Percentiles rank a stretch among this genome's conserved stretches.
Conservation (phyloP, 2,113 vertebrate genomes). For the Calcarius ornatus region DNA sequence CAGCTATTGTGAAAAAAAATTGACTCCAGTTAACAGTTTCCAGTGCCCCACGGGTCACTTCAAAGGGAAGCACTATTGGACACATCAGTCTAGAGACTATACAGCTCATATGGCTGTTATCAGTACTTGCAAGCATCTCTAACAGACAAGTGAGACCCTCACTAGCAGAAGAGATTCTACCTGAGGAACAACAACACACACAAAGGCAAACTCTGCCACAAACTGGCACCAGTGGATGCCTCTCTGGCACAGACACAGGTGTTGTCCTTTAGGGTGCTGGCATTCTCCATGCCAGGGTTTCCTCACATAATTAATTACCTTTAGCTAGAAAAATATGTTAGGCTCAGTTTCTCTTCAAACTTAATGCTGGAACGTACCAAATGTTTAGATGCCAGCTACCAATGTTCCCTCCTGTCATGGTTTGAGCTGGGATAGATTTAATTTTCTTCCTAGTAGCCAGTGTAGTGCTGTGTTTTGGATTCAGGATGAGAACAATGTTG, state of each 20-base stretch:
- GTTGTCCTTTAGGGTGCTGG: background rate
- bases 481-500: background rate
- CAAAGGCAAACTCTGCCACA: background rate
- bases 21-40: background rate
- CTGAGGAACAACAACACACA: background rate
- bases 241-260: background rate
- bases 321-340: background rate
- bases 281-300: background rate
- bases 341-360: background rate
- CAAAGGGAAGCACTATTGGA: background rate
- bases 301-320: background rate
- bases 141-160: accelerated
- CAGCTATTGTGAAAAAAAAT: background rate
- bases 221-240: background rate
- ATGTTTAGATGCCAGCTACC: background rate
- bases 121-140: background rate
- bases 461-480: background rate
- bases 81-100: background rate
- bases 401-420: background rate
- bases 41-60: background rate
- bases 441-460: background rate
- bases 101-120: background rate
- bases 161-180: background rate
- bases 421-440: background rate
- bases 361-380: background rate